Base-by-base conservation (phyloP, 2,888 invertebrate species). In the Tromatobia lineatoria region DNA sequence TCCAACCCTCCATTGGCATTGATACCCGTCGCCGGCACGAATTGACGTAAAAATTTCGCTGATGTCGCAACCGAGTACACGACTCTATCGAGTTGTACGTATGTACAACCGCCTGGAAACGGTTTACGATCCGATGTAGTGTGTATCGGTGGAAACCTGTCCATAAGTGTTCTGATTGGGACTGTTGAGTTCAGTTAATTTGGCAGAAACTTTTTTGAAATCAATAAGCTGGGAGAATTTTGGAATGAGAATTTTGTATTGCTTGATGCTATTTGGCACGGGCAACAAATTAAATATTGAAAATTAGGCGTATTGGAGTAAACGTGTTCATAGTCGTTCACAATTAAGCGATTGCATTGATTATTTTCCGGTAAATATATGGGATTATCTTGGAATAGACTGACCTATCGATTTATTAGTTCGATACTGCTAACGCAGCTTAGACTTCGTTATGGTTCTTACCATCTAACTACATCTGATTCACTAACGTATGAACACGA, bases 1-100 rank as follows among this genome's bases (percentile, higher is more conserved):
- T 64, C 42, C 20, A 38, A 15, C 38, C 11, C 20, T 42, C 38
- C 38, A 64, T 42, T 18, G 11, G 64, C 64, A 42, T 64, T 42
- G 64, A 64, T 64, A 18, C 18, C n/a, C 3, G 11, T 8, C 42
- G 18, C 1, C 3, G 2, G 11, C 11, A 18, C 20, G 20, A 64
- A 64, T 18, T 18, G 20, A 64, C 8, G 18, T 18, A 64, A 64
- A 64, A 42, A 29, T 59, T 59, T 59, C 29, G 59, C 29, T 59
- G 59, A 59, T 59, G 11, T n/a, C 59, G 29, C 13, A 59, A 3
- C 47, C 47, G 47, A n/a, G 47, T 47, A 47, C n/a, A 15, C 47
- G 13, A 47, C 13, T 47, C 3, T 15, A 47, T 47, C 13, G 47
- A 50, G 4, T n/a, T 50, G n/a, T 18, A n/a, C 8, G 4, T n/a